Evolutionary conservation across 2,888 invertebrate species (phyloP).

Genomic region (Ephialtes manifestator): DNA sequence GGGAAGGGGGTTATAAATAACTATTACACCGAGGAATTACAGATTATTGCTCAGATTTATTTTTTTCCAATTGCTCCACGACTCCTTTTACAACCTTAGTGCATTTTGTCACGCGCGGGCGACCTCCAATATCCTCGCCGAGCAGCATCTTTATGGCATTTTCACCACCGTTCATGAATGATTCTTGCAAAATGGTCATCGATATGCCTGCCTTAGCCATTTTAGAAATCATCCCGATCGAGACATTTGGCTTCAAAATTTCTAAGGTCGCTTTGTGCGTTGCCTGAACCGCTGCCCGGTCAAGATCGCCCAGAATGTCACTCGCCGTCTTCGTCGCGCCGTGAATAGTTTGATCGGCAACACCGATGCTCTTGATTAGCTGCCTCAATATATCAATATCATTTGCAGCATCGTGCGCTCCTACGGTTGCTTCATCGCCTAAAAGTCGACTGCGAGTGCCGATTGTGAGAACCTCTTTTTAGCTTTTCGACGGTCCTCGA

Average conservation of each 20-base stretch:
- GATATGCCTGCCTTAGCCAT: conserved; percentile 46
- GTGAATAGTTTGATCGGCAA: too few species aligned
- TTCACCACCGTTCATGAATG: conserved; percentile 28
- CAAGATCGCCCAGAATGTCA: too few species aligned
- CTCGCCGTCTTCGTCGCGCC: too few species aligned
- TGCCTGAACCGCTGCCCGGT: too few species aligned
- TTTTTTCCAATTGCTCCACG: conserved; percentile 23
- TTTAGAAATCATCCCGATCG: conserved; percentile 46
- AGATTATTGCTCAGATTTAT: not conserved
- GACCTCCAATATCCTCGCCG: conserved; percentile 48
- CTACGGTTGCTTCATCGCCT: too few species aligned
- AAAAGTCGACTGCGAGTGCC: too few species aligned
- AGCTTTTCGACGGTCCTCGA: too few species aligned
- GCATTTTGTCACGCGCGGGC: conserved; percentile 41
- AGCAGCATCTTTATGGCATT: conserved; percentile 38
- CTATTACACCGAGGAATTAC: conserved; percentile 10
- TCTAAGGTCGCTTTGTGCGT: too few species aligned
- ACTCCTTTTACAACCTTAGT: conserved; percentile 36
- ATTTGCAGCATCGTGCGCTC: too few species aligned
- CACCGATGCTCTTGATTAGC: too few species aligned
- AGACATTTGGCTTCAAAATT: conserved; percentile 26
- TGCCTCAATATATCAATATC: too few species aligned
- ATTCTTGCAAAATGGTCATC: conserved; percentile 10
- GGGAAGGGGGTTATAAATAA: not conserved
- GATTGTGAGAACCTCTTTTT: too few species aligned